Evolutionary conservation across 2,797 vertebrate genomes (phyloP).

Genomic region (Eulemur mongoz): DNA sequence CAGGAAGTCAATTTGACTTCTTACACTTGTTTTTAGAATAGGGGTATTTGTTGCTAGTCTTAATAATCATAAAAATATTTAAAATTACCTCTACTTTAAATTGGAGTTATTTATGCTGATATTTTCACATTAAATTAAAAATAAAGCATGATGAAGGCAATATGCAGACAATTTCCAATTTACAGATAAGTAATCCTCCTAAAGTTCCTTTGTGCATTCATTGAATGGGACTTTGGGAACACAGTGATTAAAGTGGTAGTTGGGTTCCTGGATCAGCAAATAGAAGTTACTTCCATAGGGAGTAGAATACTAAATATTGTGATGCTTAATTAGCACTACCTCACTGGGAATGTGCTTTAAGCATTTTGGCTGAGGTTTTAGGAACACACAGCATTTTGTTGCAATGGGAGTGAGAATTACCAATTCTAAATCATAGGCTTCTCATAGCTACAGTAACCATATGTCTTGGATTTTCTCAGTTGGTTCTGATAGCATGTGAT

Average conservation of each 20-base stretch:
- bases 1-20: slow-evolving; percentile 2
- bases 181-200: slow-evolving; percentile 5
- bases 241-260: neutral
- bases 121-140: slow-evolving; percentile 42
- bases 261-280: neutral
- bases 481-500: neutral
- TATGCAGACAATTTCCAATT: neutral
- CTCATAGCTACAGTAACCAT: neutral
- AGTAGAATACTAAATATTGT: neutral
- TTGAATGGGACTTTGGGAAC: neutral
- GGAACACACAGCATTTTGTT: neutral
- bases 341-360: neutral
- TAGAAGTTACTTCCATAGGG: neutral
- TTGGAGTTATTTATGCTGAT: slow-evolving; percentile 39
- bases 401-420: neutral
- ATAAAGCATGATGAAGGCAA: slow-evolving; percentile 7
- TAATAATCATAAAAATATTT: slow-evolving; percentile 51
- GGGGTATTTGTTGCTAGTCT: neutral
- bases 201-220: neutral
- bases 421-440: neutral
- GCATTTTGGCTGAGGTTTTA: neutral
- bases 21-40: slow-evolving; percentile 36
- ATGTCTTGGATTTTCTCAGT: neutral
- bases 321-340: neutral
- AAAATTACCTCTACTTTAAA: slow-evolving; percentile 45